Evolutionary conservation across 2,888 invertebrate species (phyloP).

Genomic region (Leucophora obtusa): DNA sequence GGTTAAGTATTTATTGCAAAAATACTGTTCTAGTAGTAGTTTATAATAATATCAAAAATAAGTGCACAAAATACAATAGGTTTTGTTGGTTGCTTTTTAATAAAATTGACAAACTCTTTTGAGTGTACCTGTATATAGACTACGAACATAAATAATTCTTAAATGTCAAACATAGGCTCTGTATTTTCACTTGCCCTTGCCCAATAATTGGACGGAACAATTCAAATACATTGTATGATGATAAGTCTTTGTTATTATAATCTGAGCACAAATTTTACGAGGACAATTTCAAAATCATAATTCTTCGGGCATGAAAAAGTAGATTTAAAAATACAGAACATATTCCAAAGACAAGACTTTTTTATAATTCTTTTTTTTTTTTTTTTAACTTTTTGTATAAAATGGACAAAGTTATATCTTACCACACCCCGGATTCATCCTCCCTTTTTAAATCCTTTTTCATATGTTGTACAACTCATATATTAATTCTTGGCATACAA

Average conservation of each 20-base stretch:
- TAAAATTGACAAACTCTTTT: too few species aligned
- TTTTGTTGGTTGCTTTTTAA: too few species aligned
- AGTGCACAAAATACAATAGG: too few species aligned
- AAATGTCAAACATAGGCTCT: conserved; percentile 37
- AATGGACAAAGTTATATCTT: conserved; percentile 23
- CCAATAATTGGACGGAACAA: conserved; percentile 15
- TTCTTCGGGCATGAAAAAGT: conserved; percentile 2
- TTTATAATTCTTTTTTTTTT: conserved; percentile 13
- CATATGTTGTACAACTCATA: conserved; percentile 39
- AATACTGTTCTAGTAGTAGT: too few species aligned
- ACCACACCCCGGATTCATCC: background rate
- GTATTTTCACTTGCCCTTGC: conserved; percentile 38
- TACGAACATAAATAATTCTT: background rate
- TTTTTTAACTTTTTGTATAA: conserved; percentile 8
- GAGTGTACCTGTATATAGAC: too few species aligned
- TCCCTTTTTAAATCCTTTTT: background rate
- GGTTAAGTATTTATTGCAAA: too few species aligned
- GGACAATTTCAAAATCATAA: conserved; percentile 30
- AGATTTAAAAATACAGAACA: background rate
- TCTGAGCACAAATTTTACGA: conserved; percentile 3
- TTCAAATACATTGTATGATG: background rate
- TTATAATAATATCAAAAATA: too few species aligned
- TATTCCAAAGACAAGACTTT: conserved; percentile 10
- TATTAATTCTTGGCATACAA: conserved; percentile 52
- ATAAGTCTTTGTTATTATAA: conserved; percentile 11